Base-by-base conservation (phyloP, 2,888 invertebrate species). In the Orthosia cruda region DNA sequence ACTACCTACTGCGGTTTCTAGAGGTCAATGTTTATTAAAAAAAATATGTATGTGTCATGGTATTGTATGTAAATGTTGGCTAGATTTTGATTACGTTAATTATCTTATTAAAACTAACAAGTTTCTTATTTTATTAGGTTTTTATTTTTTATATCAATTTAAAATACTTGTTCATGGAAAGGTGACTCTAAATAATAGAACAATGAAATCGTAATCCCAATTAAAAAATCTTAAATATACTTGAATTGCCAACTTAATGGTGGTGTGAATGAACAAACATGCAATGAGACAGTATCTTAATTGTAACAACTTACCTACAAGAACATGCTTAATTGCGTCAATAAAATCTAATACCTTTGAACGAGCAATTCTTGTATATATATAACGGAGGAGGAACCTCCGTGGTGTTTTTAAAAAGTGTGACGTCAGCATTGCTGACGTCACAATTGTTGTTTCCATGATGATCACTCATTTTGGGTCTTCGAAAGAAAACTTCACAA, bases 31-130 rank as follows among this genome's bases (percentile, higher is more conserved):
- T 15, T 18, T 15, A 20, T 20, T 54, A 20, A 9, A 47, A 40
- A 59, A 52, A 75, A 20, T 20, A 40, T 26, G 2, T 15, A 7
- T 71, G 5, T 26, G 9, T 16, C n/a, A 16, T 5, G 7, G 1
- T 18, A 74, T 74, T 57, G 23, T 74, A 23, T 49, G 49, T 57
- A 23, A 49, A 57, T 74, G 7, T n/a, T 23, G 5, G 13, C 5
- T 55, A 70, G 3, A 73, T 40, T 49, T 40, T 73, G 49, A 57
- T 73, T 13, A 57, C 3, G 5, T 47, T 12, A 3, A 23, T 23
- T 32, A n/a, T 57, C 9, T n/a, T 32, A 49, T 18, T 9, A 20
- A 18, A 66, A 32, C 18, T 3, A 26, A 54, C n/a, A 26, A 54
- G 4, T 40, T 40, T 40, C 5, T 7, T 32, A 0, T 32, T 32